Evolutionary conservation across 2,888 invertebrate species (phyloP).

Genomic region (Lasioglossum marginatum): DNA sequence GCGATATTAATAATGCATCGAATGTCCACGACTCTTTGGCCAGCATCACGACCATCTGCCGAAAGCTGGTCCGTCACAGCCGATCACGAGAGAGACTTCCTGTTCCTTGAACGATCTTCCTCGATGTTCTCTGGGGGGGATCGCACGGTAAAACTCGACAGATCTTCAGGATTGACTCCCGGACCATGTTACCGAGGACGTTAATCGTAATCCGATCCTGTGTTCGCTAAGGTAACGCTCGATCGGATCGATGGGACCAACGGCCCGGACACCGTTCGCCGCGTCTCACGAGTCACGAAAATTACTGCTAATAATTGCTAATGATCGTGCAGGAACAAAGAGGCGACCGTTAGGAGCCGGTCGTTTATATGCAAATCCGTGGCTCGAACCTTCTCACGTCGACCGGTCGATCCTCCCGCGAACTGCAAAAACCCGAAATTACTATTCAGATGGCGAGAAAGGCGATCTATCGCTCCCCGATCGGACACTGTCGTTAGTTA

Average conservation of each 20-base stretch:
- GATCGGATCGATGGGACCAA: conserved; percentile 22
- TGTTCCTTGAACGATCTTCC: background rate
- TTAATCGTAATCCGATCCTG: conserved; percentile 11
- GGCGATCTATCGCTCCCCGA: conserved; percentile 45
- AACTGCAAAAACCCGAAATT: conserved; percentile 31
- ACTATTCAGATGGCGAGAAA: conserved; percentile 42
- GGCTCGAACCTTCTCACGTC: conserved; percentile 59
- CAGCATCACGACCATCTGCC: background rate
- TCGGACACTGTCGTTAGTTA: conserved; percentile 39
- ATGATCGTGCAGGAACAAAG: conserved; percentile 58
- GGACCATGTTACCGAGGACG: background rate
- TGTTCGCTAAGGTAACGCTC: background rate
- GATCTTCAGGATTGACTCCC: background rate
- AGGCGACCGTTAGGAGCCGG: conserved; percentile 47
- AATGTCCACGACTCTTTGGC: background rate
- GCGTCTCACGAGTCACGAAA: conserved; percentile 54
- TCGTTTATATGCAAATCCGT: conserved; percentile 61
- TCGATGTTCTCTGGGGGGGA: background rate
- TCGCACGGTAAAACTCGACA: background rate
- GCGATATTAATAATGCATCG: conserved; percentile 1
- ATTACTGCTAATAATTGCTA: conserved; percentile 63
- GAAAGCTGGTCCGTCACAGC: background rate
- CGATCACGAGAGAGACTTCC: background rate
- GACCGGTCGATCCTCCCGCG: conserved; percentile 35
- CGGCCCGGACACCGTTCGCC: background rate